phyloP scores from a whole-genome alignment of 2,797 vertebrate species.

The Acanthurus leucopareius region DNA sequence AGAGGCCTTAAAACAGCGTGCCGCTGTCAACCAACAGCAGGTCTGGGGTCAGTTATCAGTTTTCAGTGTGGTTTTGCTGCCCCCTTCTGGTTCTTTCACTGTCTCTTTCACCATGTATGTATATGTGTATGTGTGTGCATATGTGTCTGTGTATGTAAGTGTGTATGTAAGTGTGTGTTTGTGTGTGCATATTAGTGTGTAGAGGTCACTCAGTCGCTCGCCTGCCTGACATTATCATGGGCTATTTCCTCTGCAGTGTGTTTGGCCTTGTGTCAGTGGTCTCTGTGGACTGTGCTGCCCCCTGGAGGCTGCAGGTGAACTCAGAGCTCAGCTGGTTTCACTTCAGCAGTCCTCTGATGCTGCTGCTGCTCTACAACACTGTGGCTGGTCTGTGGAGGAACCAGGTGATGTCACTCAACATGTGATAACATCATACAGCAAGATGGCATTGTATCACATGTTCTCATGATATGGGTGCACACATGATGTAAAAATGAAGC shows the following conservation, averaged over 20 bases:
- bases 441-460: background rate
- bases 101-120: background rate
- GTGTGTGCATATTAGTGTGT: no score
- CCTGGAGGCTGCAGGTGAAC: conserved; percentile 93
- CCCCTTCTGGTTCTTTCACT: background rate
- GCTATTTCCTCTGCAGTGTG: conserved; percentile 81
- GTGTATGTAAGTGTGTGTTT: no score
- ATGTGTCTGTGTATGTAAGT: background rate
- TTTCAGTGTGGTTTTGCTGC: background rate
- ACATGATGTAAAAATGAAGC: background rate
- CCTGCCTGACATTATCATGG: no score
- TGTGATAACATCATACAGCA: background rate
- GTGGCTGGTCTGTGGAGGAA: conserved; percentile 87
- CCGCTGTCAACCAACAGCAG: background rate
- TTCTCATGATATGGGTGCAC: background rate
- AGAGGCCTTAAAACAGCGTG: background rate
- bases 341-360: conserved; percentile 89
- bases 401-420: conserved; percentile 32
- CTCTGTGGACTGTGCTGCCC: conserved; percentile 89
- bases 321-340: conserved; percentile 90
- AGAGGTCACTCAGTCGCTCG: no score
- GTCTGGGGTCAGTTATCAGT: background rate
- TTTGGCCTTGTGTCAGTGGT: conserved; percentile 92
- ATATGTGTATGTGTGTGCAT: no score
- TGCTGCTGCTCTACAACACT: conserved; percentile 93